Evolutionary conservation across 2,888 invertebrate species (phyloP), one percentile per base, ranked within the genome.

Genomic region (Hedychridium roseum): DNA sequence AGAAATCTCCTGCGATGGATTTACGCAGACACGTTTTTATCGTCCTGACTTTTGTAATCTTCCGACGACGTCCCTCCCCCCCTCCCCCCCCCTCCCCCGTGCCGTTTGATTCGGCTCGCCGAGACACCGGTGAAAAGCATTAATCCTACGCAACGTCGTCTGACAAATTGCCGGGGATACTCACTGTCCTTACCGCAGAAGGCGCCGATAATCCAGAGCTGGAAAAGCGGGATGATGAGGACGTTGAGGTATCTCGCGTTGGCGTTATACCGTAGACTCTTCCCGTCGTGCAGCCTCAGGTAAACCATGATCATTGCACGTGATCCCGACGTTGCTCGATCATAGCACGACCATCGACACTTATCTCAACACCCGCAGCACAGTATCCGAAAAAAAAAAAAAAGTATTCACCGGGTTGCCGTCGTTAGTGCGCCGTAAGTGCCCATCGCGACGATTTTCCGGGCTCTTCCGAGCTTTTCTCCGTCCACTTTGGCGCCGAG

Each of bases 181-280:
- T 77, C 64, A 78, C 78, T 73, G 57, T 78, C 78, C 55, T 78
- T 78, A 64, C 73, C 74, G 66, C 73, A 75, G 44, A 74, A 61
- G n/a, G 71, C 74, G 40, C 76, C 75, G 45, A 74, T 71, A 69
- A 77, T 74, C 72, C 77, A 77, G 43, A 77, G 64, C 16, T 67
- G 70, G 54, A 76, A 69, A 55, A 78, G 63, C 42, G 72, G 66
- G 36, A 65, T 61, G 52, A 74, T 57, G 48, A 76, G 64, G 54
- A 71, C 62, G 60, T 64, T 66, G 50, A 64, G 57, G 59, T 66
- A 57, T 64, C 63, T 71, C 31, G 63, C 55, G 41, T 64, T 68
- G 49, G 60, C 51, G 50, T 60, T 60, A 62, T 61, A 68, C 60
- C 67, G 60, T 50, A 62, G 54, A 59, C 61, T 61, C 62, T 64